These are phyloP conservation scores for Leptogaster cylindrica DNA, from an alignment of 2,888 invertebrate species.

Conservation along the genomic window DNA sequence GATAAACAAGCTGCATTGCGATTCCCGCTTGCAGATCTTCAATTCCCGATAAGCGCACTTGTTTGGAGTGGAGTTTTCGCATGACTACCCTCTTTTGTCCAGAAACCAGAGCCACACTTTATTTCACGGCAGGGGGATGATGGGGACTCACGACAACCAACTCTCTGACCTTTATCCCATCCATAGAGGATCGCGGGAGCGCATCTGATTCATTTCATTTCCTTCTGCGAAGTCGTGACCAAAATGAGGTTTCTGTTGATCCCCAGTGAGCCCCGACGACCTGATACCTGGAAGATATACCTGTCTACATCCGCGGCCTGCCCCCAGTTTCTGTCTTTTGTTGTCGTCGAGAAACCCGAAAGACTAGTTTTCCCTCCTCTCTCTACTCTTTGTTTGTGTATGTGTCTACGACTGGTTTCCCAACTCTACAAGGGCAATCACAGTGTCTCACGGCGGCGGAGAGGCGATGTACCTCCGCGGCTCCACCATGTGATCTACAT, in stretches of 20 bases:
- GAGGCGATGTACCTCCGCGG: neutral
- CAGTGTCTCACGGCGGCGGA: no score
- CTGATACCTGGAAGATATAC: slow-evolving; percentile 36
- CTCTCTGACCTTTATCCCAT: slow-evolving; percentile 35
- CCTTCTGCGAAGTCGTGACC: slow-evolving; percentile 26
- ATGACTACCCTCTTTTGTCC: no score
- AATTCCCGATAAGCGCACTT: no score
- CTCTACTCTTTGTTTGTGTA: slow-evolving; percentile 12
- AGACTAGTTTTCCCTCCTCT: slow-evolving; percentile 29
- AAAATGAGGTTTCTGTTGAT: slow-evolving; percentile 6
- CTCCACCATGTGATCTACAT: neutral
- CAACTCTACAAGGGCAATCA: slow-evolving; percentile 27
- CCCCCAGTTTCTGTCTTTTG: slow-evolving; percentile 25
- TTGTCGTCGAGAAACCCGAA: slow-evolving; percentile 38
- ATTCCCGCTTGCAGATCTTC: no score
- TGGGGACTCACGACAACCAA: slow-evolving; percentile 29
- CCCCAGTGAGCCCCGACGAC: neutral
- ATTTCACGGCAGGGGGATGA: no score
- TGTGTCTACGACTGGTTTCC: neutral
- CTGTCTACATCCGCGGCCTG: slow-evolving; percentile 29
- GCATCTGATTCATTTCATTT: slow-evolving; percentile 13
- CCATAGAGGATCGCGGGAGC: neutral
- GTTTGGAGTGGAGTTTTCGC: no score
- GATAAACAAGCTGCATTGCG: no score
- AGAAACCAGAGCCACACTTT: no score